Conservation (phyloP, 2,797 vertebrate genomes). For the Enteromius viviparus region DNA sequence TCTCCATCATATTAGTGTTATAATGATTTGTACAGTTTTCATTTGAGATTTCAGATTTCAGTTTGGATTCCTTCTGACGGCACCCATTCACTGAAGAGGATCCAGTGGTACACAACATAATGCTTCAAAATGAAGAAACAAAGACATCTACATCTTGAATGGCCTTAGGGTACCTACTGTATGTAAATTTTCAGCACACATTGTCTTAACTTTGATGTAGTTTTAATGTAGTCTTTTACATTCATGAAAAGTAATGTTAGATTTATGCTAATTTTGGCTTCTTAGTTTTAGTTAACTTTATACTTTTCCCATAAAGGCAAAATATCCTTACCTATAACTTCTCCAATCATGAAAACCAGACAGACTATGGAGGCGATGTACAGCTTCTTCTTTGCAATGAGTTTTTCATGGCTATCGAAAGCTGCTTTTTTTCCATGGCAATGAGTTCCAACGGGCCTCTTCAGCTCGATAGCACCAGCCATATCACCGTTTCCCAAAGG, state of each 20-base stretch:
- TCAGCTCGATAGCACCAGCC: constrained; percentile 76
- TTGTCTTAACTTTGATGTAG: neutral
- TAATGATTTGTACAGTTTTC: neutral
- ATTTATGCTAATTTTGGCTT: neutral
- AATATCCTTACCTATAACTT: constrained; percentile 85
- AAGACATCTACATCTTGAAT: neutral
- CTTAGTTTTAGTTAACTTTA: neutral
- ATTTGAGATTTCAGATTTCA: neutral
- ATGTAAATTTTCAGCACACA: neutral
- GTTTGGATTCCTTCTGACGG: neutral
- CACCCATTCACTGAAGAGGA: neutral
- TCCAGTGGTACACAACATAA: neutral
- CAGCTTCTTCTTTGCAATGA: constrained; percentile 87
- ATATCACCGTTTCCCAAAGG: constrained; percentile 72
- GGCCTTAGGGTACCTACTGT: neutral
- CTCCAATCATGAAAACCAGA: constrained; percentile 93
- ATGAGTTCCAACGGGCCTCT: constrained; percentile 67
- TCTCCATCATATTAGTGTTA: neutral
- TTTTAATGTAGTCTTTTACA: neutral
- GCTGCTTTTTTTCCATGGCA: constrained; percentile 75
- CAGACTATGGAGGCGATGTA: constrained; percentile 87
- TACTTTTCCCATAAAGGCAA: neutral
- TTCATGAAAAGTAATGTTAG: neutral
- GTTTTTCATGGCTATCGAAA: constrained; percentile 67
- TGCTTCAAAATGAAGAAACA: neutral